phyloP scores from a whole-genome alignment of 2,113 vertebrate genomes.

The Elgaria multicarinata region DNA sequence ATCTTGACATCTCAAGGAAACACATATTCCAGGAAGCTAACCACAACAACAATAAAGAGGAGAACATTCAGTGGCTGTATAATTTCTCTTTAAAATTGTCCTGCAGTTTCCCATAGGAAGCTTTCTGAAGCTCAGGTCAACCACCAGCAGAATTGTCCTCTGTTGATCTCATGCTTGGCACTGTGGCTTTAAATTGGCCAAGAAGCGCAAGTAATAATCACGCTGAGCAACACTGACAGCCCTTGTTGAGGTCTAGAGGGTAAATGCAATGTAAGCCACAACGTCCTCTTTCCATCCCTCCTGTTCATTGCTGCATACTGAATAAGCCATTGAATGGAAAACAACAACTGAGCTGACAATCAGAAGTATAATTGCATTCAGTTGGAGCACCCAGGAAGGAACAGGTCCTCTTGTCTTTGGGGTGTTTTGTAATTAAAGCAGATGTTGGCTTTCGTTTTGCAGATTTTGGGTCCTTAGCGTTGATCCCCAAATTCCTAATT shows the following conservation, averaged over 20 bases:
- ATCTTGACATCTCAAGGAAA: slow-evolving; percentile 53
- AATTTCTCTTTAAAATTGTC: slow-evolving; percentile 50
- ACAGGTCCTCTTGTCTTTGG: neutral
- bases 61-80: slow-evolving; percentile 40
- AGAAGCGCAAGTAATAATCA: neutral
- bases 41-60: no score
- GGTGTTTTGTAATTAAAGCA: neutral
- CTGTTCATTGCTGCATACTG: neutral
- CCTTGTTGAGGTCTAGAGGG: slow-evolving; percentile 12
- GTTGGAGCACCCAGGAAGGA: neutral
- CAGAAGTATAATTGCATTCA: neutral
- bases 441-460: neutral
- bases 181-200: neutral
- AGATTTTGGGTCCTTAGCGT: neutral
- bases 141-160: slow-evolving; percentile 43
- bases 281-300: neutral
- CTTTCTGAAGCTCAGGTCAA: slow-evolving; percentile 4
- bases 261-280: slow-evolving; percentile 22
- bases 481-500: neutral
- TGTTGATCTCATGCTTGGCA: neutral
- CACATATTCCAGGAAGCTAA: neutral
- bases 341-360: neutral
- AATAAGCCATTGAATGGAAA: neutral
- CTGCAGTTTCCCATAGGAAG: slow-evolving; percentile 24
- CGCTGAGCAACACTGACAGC: neutral